Evolutionary conservation across 2,797 vertebrate genomes (phyloP).

Genomic region (Scomberomorus guttatus): DNA sequence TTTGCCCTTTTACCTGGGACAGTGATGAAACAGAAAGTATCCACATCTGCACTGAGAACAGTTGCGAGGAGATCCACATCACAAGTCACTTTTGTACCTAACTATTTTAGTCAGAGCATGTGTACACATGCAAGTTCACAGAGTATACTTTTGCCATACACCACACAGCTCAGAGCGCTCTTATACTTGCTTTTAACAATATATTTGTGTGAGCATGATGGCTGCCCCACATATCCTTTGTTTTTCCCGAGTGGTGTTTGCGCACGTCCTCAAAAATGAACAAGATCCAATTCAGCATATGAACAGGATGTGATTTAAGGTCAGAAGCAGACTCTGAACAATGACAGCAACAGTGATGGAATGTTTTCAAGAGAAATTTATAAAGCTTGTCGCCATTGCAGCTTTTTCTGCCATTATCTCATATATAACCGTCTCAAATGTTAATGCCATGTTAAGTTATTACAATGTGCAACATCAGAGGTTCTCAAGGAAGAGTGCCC

Average conservation of each 20-base stretch:
- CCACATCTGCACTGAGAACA: background rate
- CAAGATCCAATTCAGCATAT: background rate
- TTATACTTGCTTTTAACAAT: constrained; percentile 7
- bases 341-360: background rate
- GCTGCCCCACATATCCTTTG: too few relatives aligned
- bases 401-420: too few relatives aligned
- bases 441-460: too few relatives aligned
- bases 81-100: background rate
- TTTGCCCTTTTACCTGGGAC: background rate
- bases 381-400: too few relatives aligned
- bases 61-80: background rate
- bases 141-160: background rate
- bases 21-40: background rate
- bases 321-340: background rate
- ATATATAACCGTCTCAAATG: too few relatives aligned
- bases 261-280: background rate
- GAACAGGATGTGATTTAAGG: background rate
- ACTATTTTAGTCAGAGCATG: background rate
- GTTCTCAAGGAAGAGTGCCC: too few relatives aligned
- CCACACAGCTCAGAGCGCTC: background rate
- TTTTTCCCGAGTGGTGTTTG: too few relatives aligned
- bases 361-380: too few relatives aligned
- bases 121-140: constrained; percentile 9
- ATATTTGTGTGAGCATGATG: background rate
- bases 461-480: too few relatives aligned